Evolutionary conservation across 1,140 invertebrate genomes (phyloP).

Genomic region (Maniola jurtina): DNA sequence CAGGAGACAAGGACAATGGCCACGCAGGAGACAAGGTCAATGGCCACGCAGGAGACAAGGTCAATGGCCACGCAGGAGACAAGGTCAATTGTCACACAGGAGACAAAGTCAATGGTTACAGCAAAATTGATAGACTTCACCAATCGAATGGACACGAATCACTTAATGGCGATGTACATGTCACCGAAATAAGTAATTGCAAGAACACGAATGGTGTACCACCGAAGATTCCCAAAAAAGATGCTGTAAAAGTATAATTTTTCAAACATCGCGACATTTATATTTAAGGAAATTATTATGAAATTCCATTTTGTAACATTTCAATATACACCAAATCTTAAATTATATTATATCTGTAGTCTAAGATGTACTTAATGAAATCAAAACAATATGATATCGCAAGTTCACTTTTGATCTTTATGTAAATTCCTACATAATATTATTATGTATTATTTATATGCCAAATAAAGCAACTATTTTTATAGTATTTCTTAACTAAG

Average conservation of each 20-base stretch:
- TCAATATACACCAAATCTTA: slow-evolving; percentile 55
- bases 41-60: slow-evolving; percentile 8
- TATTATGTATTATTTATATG: slow-evolving; percentile 51
- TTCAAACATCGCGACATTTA: slow-evolving; percentile 40
- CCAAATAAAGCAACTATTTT: slow-evolving; percentile 72
- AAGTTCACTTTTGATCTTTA: slow-evolving; percentile 16
- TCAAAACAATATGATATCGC: slow-evolving; percentile 8
- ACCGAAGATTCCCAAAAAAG: slow-evolving; percentile 71
- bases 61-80: slow-evolving; percentile 13
- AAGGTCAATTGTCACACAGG: neutral
- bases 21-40: slow-evolving; percentile 25
- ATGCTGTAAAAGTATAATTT: slow-evolving; percentile 62
- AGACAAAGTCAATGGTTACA: slow-evolving; percentile 1
- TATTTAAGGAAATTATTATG: slow-evolving; percentile 44
- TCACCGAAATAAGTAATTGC: slow-evolving; percentile 39
- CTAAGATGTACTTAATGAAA: slow-evolving; percentile 27
- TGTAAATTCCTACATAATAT: slow-evolving; percentile 18
- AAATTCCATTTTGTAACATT: slow-evolving; percentile 64
- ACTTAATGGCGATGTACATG: slow-evolving; percentile 31
- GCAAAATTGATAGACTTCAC: slow-evolving; percentile 21
- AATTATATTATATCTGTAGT: slow-evolving; percentile 20
- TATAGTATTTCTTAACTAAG: slow-evolving; percentile 60
- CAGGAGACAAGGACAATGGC: slow-evolving; percentile 31
- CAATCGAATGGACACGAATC: slow-evolving; percentile 1
- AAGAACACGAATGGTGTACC: slow-evolving; percentile 48